Evolutionary conservation across 2,888 invertebrate species (phyloP), one percentile per base, ranked within the genome.

Genomic region (Lasioglossum lativentre): DNA sequence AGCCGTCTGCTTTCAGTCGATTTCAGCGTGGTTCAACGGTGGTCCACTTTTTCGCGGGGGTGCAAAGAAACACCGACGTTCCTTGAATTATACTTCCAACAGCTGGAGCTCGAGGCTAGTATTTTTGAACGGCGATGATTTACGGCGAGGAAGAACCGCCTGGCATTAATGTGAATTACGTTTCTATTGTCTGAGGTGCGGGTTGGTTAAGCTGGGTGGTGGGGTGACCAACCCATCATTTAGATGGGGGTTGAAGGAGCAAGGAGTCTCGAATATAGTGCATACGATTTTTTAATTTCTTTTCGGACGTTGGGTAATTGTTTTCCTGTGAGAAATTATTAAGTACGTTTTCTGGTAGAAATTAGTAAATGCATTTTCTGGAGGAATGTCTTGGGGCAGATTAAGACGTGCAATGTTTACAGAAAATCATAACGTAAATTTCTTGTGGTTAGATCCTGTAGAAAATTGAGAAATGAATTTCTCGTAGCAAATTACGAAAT

Each of bases 121-220:
- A 59, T 14, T 59, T 59, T 59, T 59, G 59, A 59, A 59, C 59
- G 59, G 27, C 59, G 59, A 59, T 59, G 59, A 59, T 59, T 59
- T 27, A 59, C 59, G 27, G 27, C 47, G 47, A 23, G 27, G 27
- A 59, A n/a, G 59, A 59, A 27, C 27, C 27, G 59, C 16, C 59
- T 27, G 59, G 59, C 59, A 59, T 59, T 59, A 59, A 59, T 59
- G 27, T 59, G 59, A 59, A 59, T 59, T 59, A 59, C 59, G 59
- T 59, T 59, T 59, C 59, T 59, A 59, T 59, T 59, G 59, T 59
- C 59, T 27, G 27, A n/a, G 12, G 0, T 4, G n/a, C n/a, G 10
- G 12, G 56, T n/a, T n/a, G 59, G 14, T n/a, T 27, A 59, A 59
- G n/a, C 59, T 14, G 12, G 4, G 4, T 14, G 59, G 12, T 27